Evolutionary conservation across 2,888 invertebrate genomes (phyloP).

Genomic region (Ptilodon capucinus): DNA sequence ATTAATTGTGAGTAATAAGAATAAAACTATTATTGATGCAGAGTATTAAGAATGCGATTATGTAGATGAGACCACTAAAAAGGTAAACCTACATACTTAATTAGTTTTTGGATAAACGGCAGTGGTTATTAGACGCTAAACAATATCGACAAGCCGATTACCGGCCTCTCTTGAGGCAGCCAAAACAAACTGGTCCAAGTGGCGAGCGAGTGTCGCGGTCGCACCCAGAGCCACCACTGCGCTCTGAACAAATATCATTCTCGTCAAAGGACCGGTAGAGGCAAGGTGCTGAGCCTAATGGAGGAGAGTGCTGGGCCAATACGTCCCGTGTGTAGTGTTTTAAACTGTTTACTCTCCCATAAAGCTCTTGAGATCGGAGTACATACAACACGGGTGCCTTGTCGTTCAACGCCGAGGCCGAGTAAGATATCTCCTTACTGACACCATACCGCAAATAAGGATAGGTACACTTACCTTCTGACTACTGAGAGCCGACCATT

Average conservation of each 20-base stretch:
- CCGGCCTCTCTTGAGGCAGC: constrained; percentile 42
- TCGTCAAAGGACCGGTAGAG: constrained; percentile 65
- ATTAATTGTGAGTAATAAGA: no score
- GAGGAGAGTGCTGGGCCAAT: constrained; percentile 80
- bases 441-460: constrained; percentile 45
- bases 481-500: constrained; percentile 20
- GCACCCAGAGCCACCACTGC: constrained; percentile 59
- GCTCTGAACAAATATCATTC: constrained; percentile 69
- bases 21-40: no score
- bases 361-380: constrained; percentile 70
- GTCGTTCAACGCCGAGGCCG: constrained; percentile 42
- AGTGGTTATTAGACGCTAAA: constrained; percentile 32
- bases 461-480: no score
- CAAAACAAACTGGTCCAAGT: constrained; percentile 66
- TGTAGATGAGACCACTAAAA: no score
- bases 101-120: not conserved
- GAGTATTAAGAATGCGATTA: no score
- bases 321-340: constrained; percentile 77
- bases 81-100: constrained; percentile 16
- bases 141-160: constrained; percentile 55
- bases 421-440: constrained; percentile 52
- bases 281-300: constrained; percentile 75
- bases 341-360: constrained; percentile 82
- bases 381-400: constrained; percentile 50
- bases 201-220: constrained; percentile 62